phyloP scores from a whole-genome alignment of 2,888 invertebrate species.

The Polydrusus cervinus region DNA sequence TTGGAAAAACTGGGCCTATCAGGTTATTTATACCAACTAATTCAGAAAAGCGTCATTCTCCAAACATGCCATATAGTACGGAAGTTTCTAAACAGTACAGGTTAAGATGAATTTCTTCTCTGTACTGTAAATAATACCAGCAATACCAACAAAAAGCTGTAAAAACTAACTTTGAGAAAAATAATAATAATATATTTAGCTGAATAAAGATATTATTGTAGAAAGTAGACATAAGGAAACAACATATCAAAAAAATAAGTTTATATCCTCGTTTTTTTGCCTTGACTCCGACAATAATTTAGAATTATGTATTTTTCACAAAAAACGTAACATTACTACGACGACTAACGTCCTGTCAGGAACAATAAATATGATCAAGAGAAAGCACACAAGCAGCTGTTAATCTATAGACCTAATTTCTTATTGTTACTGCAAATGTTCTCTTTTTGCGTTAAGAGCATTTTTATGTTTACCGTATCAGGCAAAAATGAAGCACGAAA shows the following conservation, averaged over 20 bases:
- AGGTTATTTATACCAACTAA: too few species aligned
- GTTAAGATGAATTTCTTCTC: too few species aligned
- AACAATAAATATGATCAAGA: conserved; percentile 16
- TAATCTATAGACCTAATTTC: conserved; percentile 31
- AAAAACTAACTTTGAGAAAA: too few species aligned
- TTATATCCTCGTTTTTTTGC: neutral
- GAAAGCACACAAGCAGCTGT: conserved; percentile 17
- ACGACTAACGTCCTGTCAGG: neutral
- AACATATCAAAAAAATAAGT: neutral
- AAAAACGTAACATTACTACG: neutral
- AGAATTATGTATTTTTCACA: neutral
- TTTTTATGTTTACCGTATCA: conserved; percentile 32
- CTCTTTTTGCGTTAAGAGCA: conserved; percentile 11
- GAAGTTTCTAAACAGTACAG: too few species aligned
- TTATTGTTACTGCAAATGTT: conserved; percentile 12
- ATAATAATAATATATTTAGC: too few species aligned
- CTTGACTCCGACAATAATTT: neutral
- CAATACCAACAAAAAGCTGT: too few species aligned
- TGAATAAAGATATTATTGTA: too few species aligned
- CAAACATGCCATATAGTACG: too few species aligned
- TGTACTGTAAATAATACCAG: too few species aligned
- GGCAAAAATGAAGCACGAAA: neutral
- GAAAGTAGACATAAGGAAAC: too few species aligned
- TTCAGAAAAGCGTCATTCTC: too few species aligned
- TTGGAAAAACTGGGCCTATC: too few species aligned